phyloP scores from a whole-genome alignment of 2,113 vertebrate species.

The Rhinopithecus roxellana region DNA sequence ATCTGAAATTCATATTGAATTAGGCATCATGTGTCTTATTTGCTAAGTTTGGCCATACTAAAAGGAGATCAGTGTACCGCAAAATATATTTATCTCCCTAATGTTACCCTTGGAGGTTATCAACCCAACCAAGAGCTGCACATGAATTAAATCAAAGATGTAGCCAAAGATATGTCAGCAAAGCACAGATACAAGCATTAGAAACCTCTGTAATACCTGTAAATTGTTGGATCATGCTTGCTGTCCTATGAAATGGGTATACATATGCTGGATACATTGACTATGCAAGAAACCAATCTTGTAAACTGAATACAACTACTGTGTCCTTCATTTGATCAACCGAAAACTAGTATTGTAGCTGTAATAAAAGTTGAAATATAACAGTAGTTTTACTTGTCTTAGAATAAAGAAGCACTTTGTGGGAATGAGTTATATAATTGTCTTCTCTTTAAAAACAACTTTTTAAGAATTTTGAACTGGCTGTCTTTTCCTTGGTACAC shows the following conservation, averaged over 20 bases:
- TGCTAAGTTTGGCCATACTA: too few relatives aligned
- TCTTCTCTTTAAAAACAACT: not conserved
- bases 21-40: not conserved
- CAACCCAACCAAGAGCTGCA: not conserved
- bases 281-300: fast-evolving
- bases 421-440: not conserved
- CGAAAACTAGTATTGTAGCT: not conserved
- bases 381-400: not conserved
- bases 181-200: not conserved
- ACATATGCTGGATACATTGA: fast-evolving
- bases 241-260: fast-evolving
- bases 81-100: not conserved
- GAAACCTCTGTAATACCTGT: not conserved
- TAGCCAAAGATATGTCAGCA: not conserved
- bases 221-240: not conserved
- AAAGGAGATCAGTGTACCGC: not conserved
- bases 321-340: too few relatives aligned
- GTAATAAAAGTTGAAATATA: not conserved
- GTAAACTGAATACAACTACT: too few relatives aligned
- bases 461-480: not conserved
- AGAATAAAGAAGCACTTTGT: not conserved
- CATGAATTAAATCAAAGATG: not conserved
- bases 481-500: not conserved
- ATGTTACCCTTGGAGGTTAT: not conserved
- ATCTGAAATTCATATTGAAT: not conserved